Conservation (phyloP, 2,888 invertebrate species). For the Ochropleura leucogaster region DNA sequence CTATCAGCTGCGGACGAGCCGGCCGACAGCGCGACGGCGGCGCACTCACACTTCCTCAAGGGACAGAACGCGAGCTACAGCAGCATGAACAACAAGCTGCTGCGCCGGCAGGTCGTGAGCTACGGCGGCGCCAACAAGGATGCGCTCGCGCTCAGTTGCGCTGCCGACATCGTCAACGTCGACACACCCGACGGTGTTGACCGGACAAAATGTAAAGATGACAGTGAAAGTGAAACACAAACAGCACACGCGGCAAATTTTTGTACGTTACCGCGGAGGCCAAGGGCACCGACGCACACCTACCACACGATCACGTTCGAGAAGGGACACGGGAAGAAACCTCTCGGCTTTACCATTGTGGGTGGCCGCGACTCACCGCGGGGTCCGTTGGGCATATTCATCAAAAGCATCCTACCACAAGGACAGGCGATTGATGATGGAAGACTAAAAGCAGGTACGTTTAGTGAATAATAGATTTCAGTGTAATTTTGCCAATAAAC, state of each 20-base stretch:
- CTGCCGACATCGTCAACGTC: conserved; percentile 82
- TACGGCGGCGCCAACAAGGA: conserved; percentile 89
- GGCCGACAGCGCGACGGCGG: conserved; percentile 79
- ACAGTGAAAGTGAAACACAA: conserved; percentile 83
- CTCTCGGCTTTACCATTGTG: conserved; percentile 97
- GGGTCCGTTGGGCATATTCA: conserved; percentile 96
- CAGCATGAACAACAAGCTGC: conserved; percentile 91
- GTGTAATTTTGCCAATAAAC: neutral
- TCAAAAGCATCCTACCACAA: conserved; percentile 95
- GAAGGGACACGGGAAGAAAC: conserved; percentile 95
- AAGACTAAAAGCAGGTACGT: conserved; percentile 94
- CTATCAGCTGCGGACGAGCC: conserved; percentile 87
- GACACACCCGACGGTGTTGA: conserved; percentile 83
- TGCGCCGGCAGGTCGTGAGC: conserved; percentile 90
- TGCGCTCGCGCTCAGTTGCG: conserved; percentile 84
- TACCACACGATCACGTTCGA: conserved; percentile 94
- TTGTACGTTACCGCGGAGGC: conserved; percentile 93
- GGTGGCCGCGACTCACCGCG: conserved; percentile 96
- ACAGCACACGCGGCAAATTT: conserved; percentile 91
- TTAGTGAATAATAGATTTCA: conserved; percentile 15
- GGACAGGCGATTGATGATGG: conserved; percentile 96
- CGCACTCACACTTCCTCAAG: conserved; percentile 91
- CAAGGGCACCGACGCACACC: conserved; percentile 92
- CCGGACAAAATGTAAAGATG: conserved; percentile 78
- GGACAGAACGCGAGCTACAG: conserved; percentile 91